phyloP scores from a whole-genome alignment of 64 coral and sea anemone species.

The Stichodactyla mertensii region DNA sequence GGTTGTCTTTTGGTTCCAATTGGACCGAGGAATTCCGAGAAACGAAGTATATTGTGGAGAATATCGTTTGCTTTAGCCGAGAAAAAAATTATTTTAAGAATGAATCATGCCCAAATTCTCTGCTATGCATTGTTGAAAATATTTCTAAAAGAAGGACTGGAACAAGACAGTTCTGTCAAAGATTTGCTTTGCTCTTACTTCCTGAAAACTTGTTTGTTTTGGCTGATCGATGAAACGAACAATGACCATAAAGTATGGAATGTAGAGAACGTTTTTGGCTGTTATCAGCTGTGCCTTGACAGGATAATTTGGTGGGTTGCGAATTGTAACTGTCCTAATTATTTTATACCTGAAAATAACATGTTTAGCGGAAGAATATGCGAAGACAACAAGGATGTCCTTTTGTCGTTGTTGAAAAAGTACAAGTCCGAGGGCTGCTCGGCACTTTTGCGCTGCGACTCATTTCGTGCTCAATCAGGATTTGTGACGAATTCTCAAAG shows the following conservation, averaged over 20 bases:
- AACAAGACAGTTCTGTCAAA: background rate
- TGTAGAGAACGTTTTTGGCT: slow-evolving; percentile 13
- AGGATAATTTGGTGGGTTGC: background rate
- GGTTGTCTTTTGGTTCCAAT: slow-evolving; percentile 30
- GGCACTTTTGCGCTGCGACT: background rate
- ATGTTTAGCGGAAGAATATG: slow-evolving; percentile 24
- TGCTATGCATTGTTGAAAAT: slow-evolving; percentile 38
- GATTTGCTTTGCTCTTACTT: slow-evolving; percentile 14
- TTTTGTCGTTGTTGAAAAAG: slow-evolving; percentile 7
- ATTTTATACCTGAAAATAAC: slow-evolving; percentile 16
- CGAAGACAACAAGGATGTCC: background rate
- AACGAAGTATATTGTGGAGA: slow-evolving; percentile 25
- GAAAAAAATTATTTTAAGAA: background rate
- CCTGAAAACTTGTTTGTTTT: slow-evolving; percentile 35
- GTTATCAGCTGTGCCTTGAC: slow-evolving; percentile 2
- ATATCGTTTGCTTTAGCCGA: slow-evolving; percentile 21
- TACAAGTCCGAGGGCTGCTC: slow-evolving; percentile 1
- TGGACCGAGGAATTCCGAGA: slow-evolving; percentile 8
- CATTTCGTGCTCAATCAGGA: background rate
- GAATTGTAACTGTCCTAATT: slow-evolving; percentile 23
- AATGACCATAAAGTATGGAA: slow-evolving; percentile 40
- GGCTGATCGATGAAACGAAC: slow-evolving; percentile 32
- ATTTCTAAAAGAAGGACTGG: slow-evolving; percentile 19
- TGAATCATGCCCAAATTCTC: slow-evolving; percentile 31
- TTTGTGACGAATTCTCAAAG: slow-evolving; percentile 4